Evolutionary conservation across 2,113 vertebrate species (phyloP).

Genomic region (Tylochromis polylepis): DNA sequence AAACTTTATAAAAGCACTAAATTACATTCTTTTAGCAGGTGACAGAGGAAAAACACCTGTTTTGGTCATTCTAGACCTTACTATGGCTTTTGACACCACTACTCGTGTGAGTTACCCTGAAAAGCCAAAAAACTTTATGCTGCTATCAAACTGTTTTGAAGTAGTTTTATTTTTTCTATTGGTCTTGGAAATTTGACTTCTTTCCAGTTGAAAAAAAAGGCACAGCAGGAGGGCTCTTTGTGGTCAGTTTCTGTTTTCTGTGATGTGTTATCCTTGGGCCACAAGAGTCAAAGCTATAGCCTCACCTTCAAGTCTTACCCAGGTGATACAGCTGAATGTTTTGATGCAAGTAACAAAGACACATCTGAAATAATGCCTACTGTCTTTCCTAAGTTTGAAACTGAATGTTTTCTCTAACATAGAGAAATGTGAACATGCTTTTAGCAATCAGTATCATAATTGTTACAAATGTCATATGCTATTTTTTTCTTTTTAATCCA

Average conservation of each 20-base stretch:
- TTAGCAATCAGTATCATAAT: neutral
- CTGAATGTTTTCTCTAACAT: neutral
- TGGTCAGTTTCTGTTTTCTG: neutral
- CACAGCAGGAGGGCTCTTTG: neutral
- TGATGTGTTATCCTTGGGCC: neutral
- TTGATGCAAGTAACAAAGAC: neutral
- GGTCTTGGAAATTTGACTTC: neutral
- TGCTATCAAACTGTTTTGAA: neutral
- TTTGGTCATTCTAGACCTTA: neutral
- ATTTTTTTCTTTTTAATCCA: neutral
- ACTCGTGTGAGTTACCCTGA: neutral
- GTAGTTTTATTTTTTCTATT: neutral
- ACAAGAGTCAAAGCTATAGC: neutral
- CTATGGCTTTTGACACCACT: neutral
- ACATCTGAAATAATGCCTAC: neutral
- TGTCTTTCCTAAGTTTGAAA: neutral
- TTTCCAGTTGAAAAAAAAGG: neutral
- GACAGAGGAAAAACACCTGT: neutral
- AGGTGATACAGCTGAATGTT: neutral
- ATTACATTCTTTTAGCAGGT: neutral
- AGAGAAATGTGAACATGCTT: neutral
- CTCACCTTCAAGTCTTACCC: neutral
- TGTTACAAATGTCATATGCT: neutral
- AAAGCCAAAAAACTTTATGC: neutral
- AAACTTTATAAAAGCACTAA: neutral